These are phyloP conservation scores for Heliangelus exortis DNA, from an alignment of 2,797 vertebrate genomes.

Conservation along the genomic window DNA sequence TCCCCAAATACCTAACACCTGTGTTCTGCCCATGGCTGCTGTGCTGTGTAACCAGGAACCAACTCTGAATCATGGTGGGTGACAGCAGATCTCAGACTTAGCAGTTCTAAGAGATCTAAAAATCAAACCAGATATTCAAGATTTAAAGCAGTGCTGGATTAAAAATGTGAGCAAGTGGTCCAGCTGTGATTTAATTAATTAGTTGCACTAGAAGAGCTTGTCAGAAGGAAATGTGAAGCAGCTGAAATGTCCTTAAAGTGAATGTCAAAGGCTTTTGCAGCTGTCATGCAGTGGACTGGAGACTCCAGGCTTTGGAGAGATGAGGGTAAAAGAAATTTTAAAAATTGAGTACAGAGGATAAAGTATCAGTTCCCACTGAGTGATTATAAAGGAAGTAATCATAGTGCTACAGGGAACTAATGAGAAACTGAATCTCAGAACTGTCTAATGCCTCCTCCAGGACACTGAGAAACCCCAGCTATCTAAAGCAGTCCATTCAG, in stretches of 20 bases:
- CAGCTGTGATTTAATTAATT: conserved; percentile 39
- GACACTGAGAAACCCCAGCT: neutral
- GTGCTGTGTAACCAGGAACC: neutral
- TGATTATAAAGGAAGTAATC: conserved; percentile 18
- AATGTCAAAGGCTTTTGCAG: conserved; percentile 16
- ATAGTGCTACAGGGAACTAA: conserved; percentile 30
- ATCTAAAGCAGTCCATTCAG: rapidly evolving
- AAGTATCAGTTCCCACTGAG: conserved; percentile 23
- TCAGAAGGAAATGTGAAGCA: conserved; percentile 26
- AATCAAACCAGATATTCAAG: conserved; percentile 11
- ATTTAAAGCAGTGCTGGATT: neutral
- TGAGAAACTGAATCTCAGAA: conserved; percentile 31
- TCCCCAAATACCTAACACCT: neutral
- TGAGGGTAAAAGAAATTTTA: conserved; percentile 11
- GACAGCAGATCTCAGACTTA: neutral
- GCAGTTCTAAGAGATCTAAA: neutral
- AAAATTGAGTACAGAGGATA: neutral
- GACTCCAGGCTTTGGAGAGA: neutral
- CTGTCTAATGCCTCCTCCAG: neutral
- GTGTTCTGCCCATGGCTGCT: neutral
- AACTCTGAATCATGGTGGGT: neutral
- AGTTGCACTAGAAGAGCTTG: conserved; percentile 1
- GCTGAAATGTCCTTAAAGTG: neutral
- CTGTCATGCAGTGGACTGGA: conserved; percentile 5
- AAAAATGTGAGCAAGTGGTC: conserved; percentile 1